Evolutionary conservation across 2,113 vertebrate genomes (phyloP), one percentile per base, ranked within the genome.

Genomic region (Amia ocellicauda): DNA sequence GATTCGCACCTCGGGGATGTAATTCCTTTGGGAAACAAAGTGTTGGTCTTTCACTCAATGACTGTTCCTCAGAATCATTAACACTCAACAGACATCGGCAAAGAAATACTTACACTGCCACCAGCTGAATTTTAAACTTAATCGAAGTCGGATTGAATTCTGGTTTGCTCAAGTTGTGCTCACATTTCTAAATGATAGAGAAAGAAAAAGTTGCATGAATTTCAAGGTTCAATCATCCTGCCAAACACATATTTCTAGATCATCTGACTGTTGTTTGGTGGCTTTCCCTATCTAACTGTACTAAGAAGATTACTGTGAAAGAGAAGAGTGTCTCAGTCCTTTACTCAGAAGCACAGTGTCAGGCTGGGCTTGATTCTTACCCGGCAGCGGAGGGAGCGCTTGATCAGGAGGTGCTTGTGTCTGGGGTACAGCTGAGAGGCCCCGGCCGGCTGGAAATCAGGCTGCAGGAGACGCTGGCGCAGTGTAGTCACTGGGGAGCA

Each of bases 101-200:
- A 60, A 59, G 14, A 3, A 53, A 54, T 80, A 97, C 95, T 97
- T 79, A 99, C 97, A 99, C 89, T 75, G 97, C 97, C 75, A 98
- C 97, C 77, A 99, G 85, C 69, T 99, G 97, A 66, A 99, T 99
- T 89, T 99, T 99, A 83, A 99, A 99, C 87, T 98, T 99, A 76
- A 99, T 98, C 59, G 97, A 99, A 10, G 96, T 99, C 31, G 97
- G 97, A 78, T 99, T 99, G 80, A 99, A 99, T 78, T 99, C 96
- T 10, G 97, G 97, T 72, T 99, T 99, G 89, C 95, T 99, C 86
- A 99, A 80, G 79, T 99, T 99, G 84, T 99, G 97, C 77, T 99
- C 97, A 78, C 97, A 99, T 91, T 94, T 97, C 97, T 99, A 80
- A 26, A 64, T 71, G 65, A 17, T 74, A 70, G 52, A 54, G 51